Evolutionary conservation across 2,888 invertebrate species (phyloP), one percentile per base, ranked within the genome.

Genomic region (Odontocerum albicorne): DNA sequence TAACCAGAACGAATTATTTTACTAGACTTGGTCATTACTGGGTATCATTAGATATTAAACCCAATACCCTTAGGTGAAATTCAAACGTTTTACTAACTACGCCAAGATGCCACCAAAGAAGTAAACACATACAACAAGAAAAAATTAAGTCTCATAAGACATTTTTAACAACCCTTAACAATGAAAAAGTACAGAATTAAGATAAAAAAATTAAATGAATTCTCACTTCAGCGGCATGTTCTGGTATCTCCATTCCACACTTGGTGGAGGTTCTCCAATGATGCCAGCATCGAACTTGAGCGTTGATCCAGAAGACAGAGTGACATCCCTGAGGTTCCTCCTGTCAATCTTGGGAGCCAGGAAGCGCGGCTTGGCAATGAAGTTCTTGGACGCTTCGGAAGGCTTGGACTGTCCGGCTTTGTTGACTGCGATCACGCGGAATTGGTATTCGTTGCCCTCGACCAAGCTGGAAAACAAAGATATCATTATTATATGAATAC

Each of bases 371-470:
- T 92, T 92, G 49, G 92, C 92, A 53, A 84, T 77, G 72, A 94
- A 92, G 66, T 84, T 85, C 73, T 92, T 92, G 73, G 91, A 88
- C 16, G 90, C 79, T 52, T 92, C 92, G 6, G 95, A 93, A 0
- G 96, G 93, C 64, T 93, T 92, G 65, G 96, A 92, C 68, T 87
- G 87, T 0, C 99, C 99, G 7, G 93, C 96, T 70, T 93, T 92
- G 75, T 99, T 99, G 49, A 96, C 80, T 6, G 98, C 98, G 63
- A 94, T 85, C 21, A 98, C 88, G 21, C 97, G 86, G 87, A 97
- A 98, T 72, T 96, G 96, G 71, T 96, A 96, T 68, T 96, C 96
- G 70, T 94, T 93, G 63, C 96, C 96, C 79, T 96, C 96, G 66
- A 91, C 90, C 42, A 98, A 74, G 35, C 78, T 78, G 69, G 2